Evolutionary conservation across 2,888 invertebrate species (phyloP).

Genomic region (Ochropleura leucogaster): DNA sequence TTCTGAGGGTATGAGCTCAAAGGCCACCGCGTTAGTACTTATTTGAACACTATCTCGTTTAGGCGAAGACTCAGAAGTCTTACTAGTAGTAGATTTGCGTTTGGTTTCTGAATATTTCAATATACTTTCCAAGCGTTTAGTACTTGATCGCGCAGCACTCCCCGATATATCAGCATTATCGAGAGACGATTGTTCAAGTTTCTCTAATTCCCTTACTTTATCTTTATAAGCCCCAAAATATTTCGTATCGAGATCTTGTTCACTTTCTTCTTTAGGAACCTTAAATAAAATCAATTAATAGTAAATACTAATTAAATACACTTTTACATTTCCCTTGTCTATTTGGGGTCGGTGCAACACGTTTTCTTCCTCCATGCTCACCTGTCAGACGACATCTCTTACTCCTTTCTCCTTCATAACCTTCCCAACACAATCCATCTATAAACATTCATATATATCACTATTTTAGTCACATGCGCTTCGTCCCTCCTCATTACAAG

Average conservation of each 20-base stretch:
- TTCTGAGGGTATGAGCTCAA: not conserved
- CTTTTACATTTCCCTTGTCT: too few species aligned
- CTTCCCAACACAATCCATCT: too few species aligned
- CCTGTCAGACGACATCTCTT: too few species aligned
- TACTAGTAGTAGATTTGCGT: slow-evolving; percentile 15
- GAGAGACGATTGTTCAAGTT: slow-evolving; percentile 52
- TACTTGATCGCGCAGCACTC: slow-evolving; percentile 25
- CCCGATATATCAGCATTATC: slow-evolving; percentile 39
- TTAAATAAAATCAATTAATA: slow-evolving; percentile 46
- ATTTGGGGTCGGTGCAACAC: too few species aligned
- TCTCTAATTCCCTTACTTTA: slow-evolving; percentile 60
- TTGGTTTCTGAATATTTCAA: slow-evolving; percentile 30
- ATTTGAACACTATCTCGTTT: slow-evolving; percentile 54
- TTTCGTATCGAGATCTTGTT: slow-evolving; percentile 85
- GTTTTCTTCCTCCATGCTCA: too few species aligned
- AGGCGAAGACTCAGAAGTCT: not conserved
- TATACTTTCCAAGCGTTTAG: slow-evolving; percentile 46
- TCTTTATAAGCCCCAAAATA: slow-evolving; percentile 85
- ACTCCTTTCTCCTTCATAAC: too few species aligned
- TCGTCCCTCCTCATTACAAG: too few species aligned
- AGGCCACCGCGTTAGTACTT: not conserved
- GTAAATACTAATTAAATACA: not conserved
- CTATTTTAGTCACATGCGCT: too few species aligned
- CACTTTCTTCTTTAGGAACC: slow-evolving; percentile 82
- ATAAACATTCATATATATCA: too few species aligned